Evolutionary conservation across 2,797 vertebrate species (phyloP).

Genomic region (Mycteria americana): DNA sequence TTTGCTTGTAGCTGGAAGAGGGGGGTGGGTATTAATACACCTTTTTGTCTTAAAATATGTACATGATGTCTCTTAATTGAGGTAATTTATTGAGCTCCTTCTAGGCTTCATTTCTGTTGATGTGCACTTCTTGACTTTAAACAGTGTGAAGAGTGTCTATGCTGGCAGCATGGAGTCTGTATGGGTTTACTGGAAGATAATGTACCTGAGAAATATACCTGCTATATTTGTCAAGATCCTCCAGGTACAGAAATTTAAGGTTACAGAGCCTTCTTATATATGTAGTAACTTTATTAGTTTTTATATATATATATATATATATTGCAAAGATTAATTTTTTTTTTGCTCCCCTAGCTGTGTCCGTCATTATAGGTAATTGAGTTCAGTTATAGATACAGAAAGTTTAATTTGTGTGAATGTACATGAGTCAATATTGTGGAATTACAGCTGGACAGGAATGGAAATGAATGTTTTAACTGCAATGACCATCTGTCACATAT

Average conservation of each 20-base stretch:
- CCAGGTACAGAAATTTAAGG: slow-evolving; percentile 81
- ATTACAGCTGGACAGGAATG: not conserved
- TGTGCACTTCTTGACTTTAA: slow-evolving; percentile 28
- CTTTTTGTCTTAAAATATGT: not conserved
- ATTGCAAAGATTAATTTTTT: not conserved
- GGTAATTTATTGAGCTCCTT: not conserved
- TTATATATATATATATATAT: not conserved
- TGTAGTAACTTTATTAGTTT: not conserved
- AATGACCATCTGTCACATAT: not conserved
- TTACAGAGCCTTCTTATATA: slow-evolving; percentile 10
- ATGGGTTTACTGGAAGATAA: slow-evolving; percentile 96
- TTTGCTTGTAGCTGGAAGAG: not conserved
- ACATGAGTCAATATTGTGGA: not conserved
- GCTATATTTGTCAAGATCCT: slow-evolving; percentile 92
- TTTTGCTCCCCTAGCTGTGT: not conserved
- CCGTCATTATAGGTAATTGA: not conserved
- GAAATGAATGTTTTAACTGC: not conserved
- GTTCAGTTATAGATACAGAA: not conserved
- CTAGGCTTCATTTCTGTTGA: slow-evolving; percentile 15
- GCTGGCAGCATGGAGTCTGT: slow-evolving; percentile 97
- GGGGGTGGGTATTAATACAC: not conserved
- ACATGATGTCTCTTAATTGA: not conserved
- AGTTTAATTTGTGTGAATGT: not conserved
- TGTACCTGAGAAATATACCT: slow-evolving; percentile 92
- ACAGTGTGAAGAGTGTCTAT: slow-evolving; percentile 94